Evolutionary conservation across 1,140 invertebrate species (phyloP), one percentile per base, ranked within the genome.

Genomic region (Nymphalis io): DNA sequence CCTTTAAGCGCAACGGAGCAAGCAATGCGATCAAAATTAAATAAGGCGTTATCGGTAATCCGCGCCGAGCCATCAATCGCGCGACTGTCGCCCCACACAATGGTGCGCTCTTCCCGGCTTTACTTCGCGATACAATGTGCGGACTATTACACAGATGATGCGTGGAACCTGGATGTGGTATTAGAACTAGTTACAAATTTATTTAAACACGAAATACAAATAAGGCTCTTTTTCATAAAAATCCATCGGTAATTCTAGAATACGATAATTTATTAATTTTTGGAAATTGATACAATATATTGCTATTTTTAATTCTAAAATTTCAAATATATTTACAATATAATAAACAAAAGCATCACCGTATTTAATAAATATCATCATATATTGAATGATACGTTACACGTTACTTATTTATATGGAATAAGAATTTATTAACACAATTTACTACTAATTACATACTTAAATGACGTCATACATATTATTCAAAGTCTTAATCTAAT

Each of bases 31-130:
- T 80, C 73, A 72, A 78, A 82, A 80, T 84, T 76, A 85, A 86
- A 83, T 86, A 87, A 84, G 74, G 76, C 79, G 82, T 78, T 84
- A 84, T 81, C 80, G 72, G 76, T 82, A 85, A 86, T 85, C 81
- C 84, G 51, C 16, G 46, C 21, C 10, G 51, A 13, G 42, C 60
- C 82, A 88, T 88, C 86, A 79, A 87, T 87, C 85, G 79, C 73
- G 73, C 55, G 23, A 61, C 48, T 67, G 64, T 65, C 60, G 44
- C 68, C 13, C 18, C 16, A 60, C 58, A 81, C 79, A 77, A 75
- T 75, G 53, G 61, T 39, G 44, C 58, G 48, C 59, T 62, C 70
- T 57, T 10, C 58, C 59, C 60, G 60, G 61, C 60, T 62, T 68
- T 63, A 48, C 68, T 63, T 59, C 39, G 59, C 59, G 23, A 46